Percentiles rank a stretch among this genome's conserved stretches.
phyloP scores from a whole-genome alignment of 2,888 invertebrate genomes.

The Temnothorax rugatulus region DNA sequence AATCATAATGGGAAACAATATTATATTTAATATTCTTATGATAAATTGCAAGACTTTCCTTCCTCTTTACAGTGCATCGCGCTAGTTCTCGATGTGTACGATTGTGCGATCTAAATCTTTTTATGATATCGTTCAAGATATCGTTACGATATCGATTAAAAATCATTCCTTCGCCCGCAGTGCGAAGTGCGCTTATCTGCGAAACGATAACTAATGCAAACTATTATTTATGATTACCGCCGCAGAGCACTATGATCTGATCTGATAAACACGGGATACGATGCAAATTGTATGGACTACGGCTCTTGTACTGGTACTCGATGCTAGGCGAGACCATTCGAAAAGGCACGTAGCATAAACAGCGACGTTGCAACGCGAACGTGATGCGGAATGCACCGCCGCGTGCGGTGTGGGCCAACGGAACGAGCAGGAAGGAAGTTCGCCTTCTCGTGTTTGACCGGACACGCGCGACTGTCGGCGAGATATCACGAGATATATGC shows the following conservation, averaged over 20 bases:
- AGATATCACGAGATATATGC: conserved; percentile 69
- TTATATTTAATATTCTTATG: background rate
- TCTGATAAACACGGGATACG: conserved; percentile 27
- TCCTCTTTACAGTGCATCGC: background rate
- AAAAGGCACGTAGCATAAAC: conserved; percentile 29
- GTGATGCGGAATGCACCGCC: conserved; percentile 10
- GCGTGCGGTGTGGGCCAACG: conserved; percentile 6
- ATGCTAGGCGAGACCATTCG: background rate
- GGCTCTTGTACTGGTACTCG: background rate
- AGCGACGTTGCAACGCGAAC: conserved; percentile 1
- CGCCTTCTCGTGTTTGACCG: conserved; percentile 65
- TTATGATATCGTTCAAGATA: conserved; percentile 11
- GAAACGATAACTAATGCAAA: conserved; percentile 36
- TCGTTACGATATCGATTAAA: conserved; percentile 10
- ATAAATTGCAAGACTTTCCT: background rate
- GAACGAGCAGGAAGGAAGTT: conserved; percentile 70
- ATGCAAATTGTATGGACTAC: conserved; percentile 19
- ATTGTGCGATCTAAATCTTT: conserved; percentile 17
- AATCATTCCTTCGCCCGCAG: background rate
- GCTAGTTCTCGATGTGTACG: background rate
- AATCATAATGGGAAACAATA: background rate
- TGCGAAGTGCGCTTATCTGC: background rate
- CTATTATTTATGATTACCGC: conserved; percentile 42
- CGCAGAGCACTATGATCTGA: conserved; percentile 31
- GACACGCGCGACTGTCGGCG: conserved; percentile 66